phyloP scores from a whole-genome alignment of 1,140 invertebrate species.

The Tetragonula clypearis region DNA sequence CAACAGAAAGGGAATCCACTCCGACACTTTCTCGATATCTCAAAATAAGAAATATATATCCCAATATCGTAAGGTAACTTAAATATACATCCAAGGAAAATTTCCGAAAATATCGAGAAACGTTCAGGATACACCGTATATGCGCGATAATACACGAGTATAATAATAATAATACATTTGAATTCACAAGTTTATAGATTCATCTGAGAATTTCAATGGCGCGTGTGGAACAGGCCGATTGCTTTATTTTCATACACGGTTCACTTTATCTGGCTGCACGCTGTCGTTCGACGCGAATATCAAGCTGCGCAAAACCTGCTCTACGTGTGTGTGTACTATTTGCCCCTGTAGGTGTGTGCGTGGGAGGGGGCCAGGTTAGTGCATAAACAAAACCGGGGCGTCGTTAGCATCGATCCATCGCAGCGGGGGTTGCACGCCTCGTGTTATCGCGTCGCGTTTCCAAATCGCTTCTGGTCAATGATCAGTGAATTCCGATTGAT shows the following conservation, averaged over 20 bases:
- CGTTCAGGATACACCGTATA: too few relatives aligned
- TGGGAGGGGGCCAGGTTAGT: background rate
- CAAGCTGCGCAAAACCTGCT: background rate
- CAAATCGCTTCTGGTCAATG: conserved; percentile 48
- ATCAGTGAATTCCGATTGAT: conserved; percentile 48
- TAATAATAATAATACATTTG: background rate
- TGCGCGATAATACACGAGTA: too few relatives aligned
- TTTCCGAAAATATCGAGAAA: too few relatives aligned
- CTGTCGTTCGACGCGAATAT: conserved; percentile 30
- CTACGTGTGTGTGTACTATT: too few relatives aligned
- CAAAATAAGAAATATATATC: too few relatives aligned
- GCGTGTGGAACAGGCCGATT: background rate
- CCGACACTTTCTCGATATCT: too few relatives aligned
- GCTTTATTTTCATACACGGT: conserved; percentile 18
- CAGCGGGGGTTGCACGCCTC: background rate
- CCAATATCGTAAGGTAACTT: too few relatives aligned
- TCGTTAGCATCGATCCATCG: conserved; percentile 44
- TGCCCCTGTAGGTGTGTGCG: too few relatives aligned
- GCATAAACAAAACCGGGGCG: conserved; percentile 34
- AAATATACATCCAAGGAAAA: too few relatives aligned
- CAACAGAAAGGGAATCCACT: too few relatives aligned
- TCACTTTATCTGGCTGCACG: conserved; percentile 20
- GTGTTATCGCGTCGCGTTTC: conserved; percentile 37
- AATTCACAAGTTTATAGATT: background rate
- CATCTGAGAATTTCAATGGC: background rate